Evolutionary conservation across 37 sponge, comb jelly and placozoan genomes (phyloP), one percentile per base, ranked within the genome.

Genomic region (Hormiphora californensis): DNA sequence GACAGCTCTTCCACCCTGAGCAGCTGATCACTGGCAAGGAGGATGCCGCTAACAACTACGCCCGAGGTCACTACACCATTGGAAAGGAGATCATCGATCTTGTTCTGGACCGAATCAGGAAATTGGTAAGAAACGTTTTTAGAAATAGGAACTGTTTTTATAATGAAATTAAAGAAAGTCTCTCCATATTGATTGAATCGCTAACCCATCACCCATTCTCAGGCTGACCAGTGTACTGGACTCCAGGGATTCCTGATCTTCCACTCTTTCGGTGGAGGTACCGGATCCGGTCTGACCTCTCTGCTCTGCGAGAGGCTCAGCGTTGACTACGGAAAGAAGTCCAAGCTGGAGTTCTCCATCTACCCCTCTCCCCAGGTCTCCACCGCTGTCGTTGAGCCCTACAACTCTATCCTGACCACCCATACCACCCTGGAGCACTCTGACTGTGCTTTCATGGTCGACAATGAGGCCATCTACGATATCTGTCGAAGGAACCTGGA

Each of bases 251-350:
- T 91, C 67, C 88, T 87, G 32, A 89, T 95, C 54, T 95, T 92
- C 92, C 96, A 91, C 86, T 93, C 96, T 12, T 95, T 95, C 86
- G 96, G 96, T 21, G 96, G 96, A 23, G 96, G 96, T 12, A 95
- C 96, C 39, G 96, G 96, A 0, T 95, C 96, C 28, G 96, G 96
- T 31, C 93, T 95, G 59, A 91, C 96, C 0, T 95, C 96, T 4
- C 91, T 95, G 0, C 90, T 95, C 23, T 89, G 92, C 91, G 96
- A 95, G 63, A 89, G 94, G 0, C 92, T 95, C 39, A 92, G 91
- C 19, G 92, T 92, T 17, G 96, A 95, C 89, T 95, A 95, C 67
- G 96, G 96, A 21, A 95, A 95, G 90, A 95, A 95, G 69, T 93
- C 91, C 43, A 95, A 95, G 54, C 88, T 95, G 63, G 94, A 95